Evolutionary conservation across 2,113 vertebrate species (phyloP).

Genomic region (Noctilio leporinus): DNA sequence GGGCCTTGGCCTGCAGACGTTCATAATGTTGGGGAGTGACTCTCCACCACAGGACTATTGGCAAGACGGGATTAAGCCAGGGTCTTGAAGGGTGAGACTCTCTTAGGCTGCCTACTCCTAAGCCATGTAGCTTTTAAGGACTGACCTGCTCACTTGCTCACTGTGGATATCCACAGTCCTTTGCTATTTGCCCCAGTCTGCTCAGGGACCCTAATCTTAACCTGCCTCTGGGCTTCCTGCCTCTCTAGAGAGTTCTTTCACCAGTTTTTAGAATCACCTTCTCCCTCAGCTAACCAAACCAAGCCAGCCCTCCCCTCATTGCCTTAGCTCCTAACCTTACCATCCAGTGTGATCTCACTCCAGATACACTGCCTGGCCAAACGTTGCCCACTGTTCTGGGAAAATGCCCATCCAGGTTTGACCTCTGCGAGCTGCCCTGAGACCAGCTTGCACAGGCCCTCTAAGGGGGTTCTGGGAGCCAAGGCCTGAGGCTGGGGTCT

Average conservation of each 20-base stretch:
- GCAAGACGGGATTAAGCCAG: background rate
- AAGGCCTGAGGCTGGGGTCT: background rate
- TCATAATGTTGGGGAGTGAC: background rate
- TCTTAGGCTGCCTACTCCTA: background rate
- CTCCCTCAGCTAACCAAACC: background rate
- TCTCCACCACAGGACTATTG: background rate
- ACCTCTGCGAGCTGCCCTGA: background rate
- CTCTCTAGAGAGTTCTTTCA: background rate
- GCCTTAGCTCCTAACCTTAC: background rate
- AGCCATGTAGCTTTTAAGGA: background rate
- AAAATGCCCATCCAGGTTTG: background rate
- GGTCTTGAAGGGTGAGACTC: background rate
- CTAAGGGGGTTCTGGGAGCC: background rate
- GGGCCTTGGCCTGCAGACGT: background rate
- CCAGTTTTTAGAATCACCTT: background rate
- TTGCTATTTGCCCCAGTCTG: background rate
- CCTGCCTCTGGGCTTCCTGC: background rate
- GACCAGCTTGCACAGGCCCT: background rate
- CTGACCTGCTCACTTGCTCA: rapidly evolving
- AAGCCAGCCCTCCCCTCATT: background rate
- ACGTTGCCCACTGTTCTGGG: too few relatives aligned
- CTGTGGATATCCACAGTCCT: background rate
- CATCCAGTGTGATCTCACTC: background rate
- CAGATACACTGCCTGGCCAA: rapidly evolving
- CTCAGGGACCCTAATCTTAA: background rate